Conservation (phyloP, 2,888 invertebrate species). For the Dryobotodes eremita region DNA sequence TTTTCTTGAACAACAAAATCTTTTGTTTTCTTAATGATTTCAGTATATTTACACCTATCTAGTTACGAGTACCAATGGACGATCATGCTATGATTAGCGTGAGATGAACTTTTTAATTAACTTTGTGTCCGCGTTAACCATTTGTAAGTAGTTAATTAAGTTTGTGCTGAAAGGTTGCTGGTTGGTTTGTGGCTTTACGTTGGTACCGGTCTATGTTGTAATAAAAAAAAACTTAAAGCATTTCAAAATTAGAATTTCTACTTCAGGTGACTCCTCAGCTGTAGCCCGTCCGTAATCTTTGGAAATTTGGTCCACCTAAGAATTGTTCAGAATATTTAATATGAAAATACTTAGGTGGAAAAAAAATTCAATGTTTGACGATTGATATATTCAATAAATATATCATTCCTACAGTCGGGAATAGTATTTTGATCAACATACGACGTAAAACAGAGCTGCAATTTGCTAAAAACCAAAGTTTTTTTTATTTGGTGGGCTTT, state of each 20-base stretch:
- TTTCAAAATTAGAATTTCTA: neutral
- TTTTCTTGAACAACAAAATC: constrained; percentile 15
- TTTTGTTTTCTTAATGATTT: constrained; percentile 9
- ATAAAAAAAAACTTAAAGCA: neutral
- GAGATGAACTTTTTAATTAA: constrained; percentile 38
- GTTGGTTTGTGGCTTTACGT: neutral
- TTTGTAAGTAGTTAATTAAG: constrained; percentile 19
- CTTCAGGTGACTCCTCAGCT: too few relatives aligned
- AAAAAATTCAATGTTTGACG: too few relatives aligned
- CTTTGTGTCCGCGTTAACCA: neutral
- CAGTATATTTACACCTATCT: neutral
- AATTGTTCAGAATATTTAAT: too few relatives aligned
- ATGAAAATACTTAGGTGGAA: too few relatives aligned
- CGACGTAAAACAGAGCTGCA: too few relatives aligned
- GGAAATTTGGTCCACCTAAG: too few relatives aligned
- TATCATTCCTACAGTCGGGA: too few relatives aligned
- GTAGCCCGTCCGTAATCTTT: too few relatives aligned
- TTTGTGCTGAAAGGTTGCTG: neutral
- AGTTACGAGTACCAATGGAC: constrained; percentile 18
- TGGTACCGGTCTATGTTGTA: neutral
- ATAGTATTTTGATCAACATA: too few relatives aligned
- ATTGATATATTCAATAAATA: too few relatives aligned
- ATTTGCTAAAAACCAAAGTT: too few relatives aligned
- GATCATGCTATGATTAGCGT: constrained; percentile 41
- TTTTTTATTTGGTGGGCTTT: too few relatives aligned